Conservation (phyloP, 2,888 invertebrate species). For the Ennomos fuscantarius region DNA sequence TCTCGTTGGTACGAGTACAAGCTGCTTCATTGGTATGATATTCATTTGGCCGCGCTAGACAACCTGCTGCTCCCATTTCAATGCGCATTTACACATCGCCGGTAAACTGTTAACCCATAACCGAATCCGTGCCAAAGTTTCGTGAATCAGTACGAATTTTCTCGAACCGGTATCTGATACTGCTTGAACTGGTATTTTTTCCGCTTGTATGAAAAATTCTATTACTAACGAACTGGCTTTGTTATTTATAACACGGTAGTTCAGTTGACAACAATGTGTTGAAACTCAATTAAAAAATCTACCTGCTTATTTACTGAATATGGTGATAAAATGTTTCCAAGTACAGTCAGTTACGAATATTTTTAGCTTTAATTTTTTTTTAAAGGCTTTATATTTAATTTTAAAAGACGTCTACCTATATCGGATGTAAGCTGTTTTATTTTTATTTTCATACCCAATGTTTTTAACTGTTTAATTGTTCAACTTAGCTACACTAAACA, state of each 20-base stretch:
- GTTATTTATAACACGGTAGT: constrained; percentile 10
- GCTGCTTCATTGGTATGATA: neutral
- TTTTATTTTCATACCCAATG: too few relatives aligned
- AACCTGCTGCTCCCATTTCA: neutral
- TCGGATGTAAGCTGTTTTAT: too few relatives aligned
- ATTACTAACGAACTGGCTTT: constrained; percentile 26
- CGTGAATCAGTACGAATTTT: constrained; percentile 27
- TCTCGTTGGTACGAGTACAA: too few relatives aligned
- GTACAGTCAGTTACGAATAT: too few relatives aligned
- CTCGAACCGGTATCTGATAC: constrained; percentile 29
- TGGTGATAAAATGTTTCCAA: constrained; percentile 1
- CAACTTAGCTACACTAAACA: too few relatives aligned
- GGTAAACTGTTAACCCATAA: constrained; percentile 11
- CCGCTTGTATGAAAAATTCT: constrained; percentile 24
- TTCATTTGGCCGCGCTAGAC: neutral
- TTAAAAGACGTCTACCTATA: too few relatives aligned
- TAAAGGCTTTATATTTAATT: too few relatives aligned
- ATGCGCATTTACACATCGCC: neutral
- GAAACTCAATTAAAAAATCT: constrained; percentile 20
- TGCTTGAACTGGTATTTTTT: constrained; percentile 28
- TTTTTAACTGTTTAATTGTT: too few relatives aligned
- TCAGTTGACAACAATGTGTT: constrained; percentile 12
- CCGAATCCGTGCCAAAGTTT: constrained; percentile 26
- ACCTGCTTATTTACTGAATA: constrained; percentile 15
- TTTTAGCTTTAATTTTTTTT: too few relatives aligned